phyloP scores from a whole-genome alignment of 2,797 vertebrate genomes.

The Acrocephalus scirpaceus region DNA sequence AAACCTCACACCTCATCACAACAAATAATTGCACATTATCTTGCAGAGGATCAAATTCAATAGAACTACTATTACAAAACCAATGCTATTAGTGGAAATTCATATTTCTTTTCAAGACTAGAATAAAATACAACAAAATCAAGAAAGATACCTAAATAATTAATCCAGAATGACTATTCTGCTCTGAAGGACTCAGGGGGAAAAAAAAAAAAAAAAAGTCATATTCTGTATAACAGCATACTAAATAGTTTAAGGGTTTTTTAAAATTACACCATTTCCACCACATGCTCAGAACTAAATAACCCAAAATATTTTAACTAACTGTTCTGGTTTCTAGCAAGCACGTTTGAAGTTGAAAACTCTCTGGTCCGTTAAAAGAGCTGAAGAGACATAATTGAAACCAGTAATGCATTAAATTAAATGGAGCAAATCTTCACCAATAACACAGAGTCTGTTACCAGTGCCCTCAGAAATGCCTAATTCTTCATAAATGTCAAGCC shows the following conservation, averaged over 20 bases:
- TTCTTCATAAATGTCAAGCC: background rate
- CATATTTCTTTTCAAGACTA: background rate
- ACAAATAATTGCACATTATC: background rate
- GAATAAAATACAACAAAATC: background rate
- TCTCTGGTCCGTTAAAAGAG: background rate
- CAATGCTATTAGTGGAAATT: background rate
- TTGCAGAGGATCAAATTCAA: background rate
- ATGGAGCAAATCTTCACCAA: background rate
- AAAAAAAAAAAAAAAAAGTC: background rate
- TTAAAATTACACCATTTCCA: background rate
- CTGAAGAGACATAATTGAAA: background rate
- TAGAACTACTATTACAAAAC: background rate
- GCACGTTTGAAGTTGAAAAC: background rate
- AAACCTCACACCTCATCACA: constrained; percentile 12
- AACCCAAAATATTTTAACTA: background rate
- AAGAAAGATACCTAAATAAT: background rate
- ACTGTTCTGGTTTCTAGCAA: background rate
- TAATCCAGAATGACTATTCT: background rate
- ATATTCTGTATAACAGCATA: background rate
- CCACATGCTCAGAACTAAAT: background rate
- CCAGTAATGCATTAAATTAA: background rate
- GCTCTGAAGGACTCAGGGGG: background rate
- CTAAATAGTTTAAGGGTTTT: background rate
- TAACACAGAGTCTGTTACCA: background rate
- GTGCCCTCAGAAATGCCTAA: background rate